phyloP scores from a whole-genome alignment of 2,888 invertebrate genomes.

The Acleris laterana region DNA sequence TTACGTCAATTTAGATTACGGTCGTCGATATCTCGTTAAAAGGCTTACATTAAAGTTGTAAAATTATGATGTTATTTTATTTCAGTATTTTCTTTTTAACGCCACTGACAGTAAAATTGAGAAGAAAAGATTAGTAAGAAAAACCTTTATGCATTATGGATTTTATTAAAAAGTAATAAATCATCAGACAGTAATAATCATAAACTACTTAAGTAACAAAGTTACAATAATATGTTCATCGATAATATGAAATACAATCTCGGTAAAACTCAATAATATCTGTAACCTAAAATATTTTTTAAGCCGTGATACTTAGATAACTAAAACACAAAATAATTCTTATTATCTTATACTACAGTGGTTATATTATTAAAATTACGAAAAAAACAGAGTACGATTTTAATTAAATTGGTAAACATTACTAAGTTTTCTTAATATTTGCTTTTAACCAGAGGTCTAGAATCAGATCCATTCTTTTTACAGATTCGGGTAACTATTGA shows the following conservation, averaged over 20 bases:
- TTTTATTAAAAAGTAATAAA: conserved; percentile 55
- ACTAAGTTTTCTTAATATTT: too few relatives aligned
- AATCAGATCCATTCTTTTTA: too few relatives aligned
- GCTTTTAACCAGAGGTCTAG: too few relatives aligned
- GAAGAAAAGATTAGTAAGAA: neutral
- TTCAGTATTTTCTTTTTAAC: neutral
- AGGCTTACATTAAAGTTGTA: conserved; percentile 21
- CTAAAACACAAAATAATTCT: neutral
- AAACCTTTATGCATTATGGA: conserved; percentile 28
- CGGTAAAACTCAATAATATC: conserved; percentile 20
- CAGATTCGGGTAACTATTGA: too few relatives aligned
- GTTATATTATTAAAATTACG: too few relatives aligned
- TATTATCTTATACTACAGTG: too few relatives aligned
- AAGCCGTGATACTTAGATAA: neutral
- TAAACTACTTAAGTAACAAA: conserved; percentile 66
- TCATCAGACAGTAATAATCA: conserved; percentile 50
- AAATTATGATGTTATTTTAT: conserved; percentile 7
- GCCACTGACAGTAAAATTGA: too few relatives aligned
- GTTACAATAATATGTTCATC: conserved; percentile 72
- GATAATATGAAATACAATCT: conserved; percentile 50
- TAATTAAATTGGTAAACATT: too few relatives aligned
- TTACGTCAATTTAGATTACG: too few relatives aligned
- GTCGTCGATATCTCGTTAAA: conserved; percentile 20
- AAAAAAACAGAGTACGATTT: too few relatives aligned
- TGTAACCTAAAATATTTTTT: neutral